Base-by-base conservation (phyloP, 2,113 vertebrate genomes). In the Hydropotes inermis region DNA sequence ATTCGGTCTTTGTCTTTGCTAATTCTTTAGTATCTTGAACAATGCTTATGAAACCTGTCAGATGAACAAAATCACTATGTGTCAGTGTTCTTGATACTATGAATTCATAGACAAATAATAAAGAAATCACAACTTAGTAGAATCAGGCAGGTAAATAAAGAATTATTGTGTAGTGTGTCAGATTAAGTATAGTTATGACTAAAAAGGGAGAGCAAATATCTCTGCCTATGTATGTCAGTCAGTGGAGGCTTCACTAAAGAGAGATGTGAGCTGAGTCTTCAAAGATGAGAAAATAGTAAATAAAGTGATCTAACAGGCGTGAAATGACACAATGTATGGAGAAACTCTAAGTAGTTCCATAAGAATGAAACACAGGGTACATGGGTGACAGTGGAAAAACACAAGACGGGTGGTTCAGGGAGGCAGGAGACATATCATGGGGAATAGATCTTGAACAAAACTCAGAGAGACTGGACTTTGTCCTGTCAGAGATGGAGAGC, bases 251-350 rank as follows among this genome's bases (percentile, higher is more conserved):
- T 83, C 67, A 82, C 28, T 82, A 52, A 95, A 95, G 57, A 97
- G 36, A 96, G 84, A 92, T 28, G 23, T 54, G 33, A 95, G 43
- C 52, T 74, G 28, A n/a, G 43, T 89, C 84, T 81, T 81, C n/a
- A 78, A 89, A 95, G 43, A 94, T 57, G 64, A 87, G 78, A 91
- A 96, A 97, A 92, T 0, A 79, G 60, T 87, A 95, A 95, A 91
- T 79, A 36, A 87, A 76, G 81, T 61, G 39, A 96, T 92, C 39
- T 87, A 93, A 91, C 39, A 91, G 81, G 12, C 36, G 89, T 39
- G 39, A 91, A 97, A 86, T 79, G 55, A 58, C 16, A 60, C 1
- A 8, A 33, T 55, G 3, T 84, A 85, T 57, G 43, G 55, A 94
- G 50, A 36, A 95, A 89, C n/a, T 67, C 1, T 52, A 97, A 58